Percentiles rank a stretch among this genome's conserved stretches.
Evolutionary conservation across 2,888 invertebrate genomes (phyloP).

Genomic region (Drosophila parthenogenetica): DNA sequence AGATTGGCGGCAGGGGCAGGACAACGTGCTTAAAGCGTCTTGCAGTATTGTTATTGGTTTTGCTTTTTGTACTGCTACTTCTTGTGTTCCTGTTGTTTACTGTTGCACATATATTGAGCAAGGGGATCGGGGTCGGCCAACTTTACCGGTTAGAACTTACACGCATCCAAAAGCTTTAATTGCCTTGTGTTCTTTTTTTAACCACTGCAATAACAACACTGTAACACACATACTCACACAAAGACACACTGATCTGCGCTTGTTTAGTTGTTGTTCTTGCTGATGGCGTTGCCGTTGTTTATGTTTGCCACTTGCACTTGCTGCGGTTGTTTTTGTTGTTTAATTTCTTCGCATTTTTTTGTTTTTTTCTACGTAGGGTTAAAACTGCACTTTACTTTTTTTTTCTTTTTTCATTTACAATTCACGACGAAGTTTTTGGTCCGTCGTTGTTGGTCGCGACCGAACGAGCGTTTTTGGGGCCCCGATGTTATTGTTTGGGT

Average conservation of each 20-base stretch:
- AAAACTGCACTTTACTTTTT: slow-evolving; percentile 66
- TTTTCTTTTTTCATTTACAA: slow-evolving; percentile 66
- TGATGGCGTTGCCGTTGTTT: slow-evolving; percentile 63
- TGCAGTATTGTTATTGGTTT: slow-evolving; percentile 45
- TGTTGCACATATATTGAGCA: slow-evolving; percentile 35
- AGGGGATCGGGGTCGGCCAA: slow-evolving; percentile 29
- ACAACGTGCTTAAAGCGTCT: slow-evolving; percentile 66
- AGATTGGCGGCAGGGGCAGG: slow-evolving; percentile 59
- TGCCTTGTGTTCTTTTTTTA: slow-evolving; percentile 56
- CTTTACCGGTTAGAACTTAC: slow-evolving; percentile 71
- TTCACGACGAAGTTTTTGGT: slow-evolving; percentile 75
- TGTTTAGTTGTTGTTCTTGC: slow-evolving; percentile 59
- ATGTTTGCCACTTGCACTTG: slow-evolving; percentile 76
- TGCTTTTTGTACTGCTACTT: slow-evolving; percentile 28
- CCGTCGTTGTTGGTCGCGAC: slow-evolving; percentile 62
- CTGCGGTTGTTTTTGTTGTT: slow-evolving; percentile 67
- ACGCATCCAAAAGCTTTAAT: slow-evolving; percentile 52
- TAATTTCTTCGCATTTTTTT: slow-evolving; percentile 64
- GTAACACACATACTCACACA: slow-evolving; percentile 32
- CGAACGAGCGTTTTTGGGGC: slow-evolving; percentile 70
- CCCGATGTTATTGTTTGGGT: slow-evolving; percentile 73
- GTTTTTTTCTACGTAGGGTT: slow-evolving; percentile 65
- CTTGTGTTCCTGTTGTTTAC: slow-evolving; percentile 25
- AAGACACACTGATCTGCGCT: slow-evolving; percentile 46
- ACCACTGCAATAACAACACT: slow-evolving; percentile 58